These are phyloP conservation scores for Ips typographus DNA, from an alignment of 1,140 invertebrate genomes.

Conservation along the genomic window DNA sequence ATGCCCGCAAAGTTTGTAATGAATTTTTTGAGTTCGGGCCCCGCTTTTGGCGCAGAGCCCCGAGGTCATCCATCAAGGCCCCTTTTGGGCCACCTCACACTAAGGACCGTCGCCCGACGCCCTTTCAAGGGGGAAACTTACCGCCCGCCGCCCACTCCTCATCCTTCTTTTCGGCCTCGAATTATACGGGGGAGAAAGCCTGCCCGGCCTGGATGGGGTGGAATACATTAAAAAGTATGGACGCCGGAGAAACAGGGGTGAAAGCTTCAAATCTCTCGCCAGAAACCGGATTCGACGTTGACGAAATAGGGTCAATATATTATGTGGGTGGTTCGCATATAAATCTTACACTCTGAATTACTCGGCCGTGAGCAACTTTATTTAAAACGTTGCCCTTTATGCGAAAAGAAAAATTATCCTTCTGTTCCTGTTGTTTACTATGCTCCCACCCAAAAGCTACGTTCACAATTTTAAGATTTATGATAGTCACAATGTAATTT, in stretches of 20 bases:
- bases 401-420: slow-evolving; percentile 25
- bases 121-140: slow-evolving; percentile 41
- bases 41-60: slow-evolving; percentile 37
- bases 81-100: slow-evolving; percentile 44
- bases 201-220: slow-evolving; percentile 33
- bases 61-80: slow-evolving; percentile 48
- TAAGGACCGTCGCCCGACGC: slow-evolving; percentile 42
- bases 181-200: slow-evolving; percentile 39
- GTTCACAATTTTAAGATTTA: no score
- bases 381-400: slow-evolving; percentile 10
- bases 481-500: no score
- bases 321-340: slow-evolving; percentile 26
- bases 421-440: not conserved
- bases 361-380: slow-evolving; percentile 13
- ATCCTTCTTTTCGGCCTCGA: slow-evolving; percentile 40
- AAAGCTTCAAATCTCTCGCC: slow-evolving; percentile 39
- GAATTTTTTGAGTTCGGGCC: slow-evolving; percentile 39
- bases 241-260: slow-evolving; percentile 35
- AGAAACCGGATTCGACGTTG: slow-evolving; percentile 37
- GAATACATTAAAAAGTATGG: slow-evolving; percentile 47
- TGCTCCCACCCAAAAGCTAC: no score
- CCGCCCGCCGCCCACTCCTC: slow-evolving; percentile 41
- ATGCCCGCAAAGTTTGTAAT: slow-evolving; percentile 43
- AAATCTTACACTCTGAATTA: slow-evolving; percentile 29
- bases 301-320: slow-evolving; percentile 45